Conservation (phyloP, 2,888 invertebrate species). For the Lasioglossum figueresi region DNA sequence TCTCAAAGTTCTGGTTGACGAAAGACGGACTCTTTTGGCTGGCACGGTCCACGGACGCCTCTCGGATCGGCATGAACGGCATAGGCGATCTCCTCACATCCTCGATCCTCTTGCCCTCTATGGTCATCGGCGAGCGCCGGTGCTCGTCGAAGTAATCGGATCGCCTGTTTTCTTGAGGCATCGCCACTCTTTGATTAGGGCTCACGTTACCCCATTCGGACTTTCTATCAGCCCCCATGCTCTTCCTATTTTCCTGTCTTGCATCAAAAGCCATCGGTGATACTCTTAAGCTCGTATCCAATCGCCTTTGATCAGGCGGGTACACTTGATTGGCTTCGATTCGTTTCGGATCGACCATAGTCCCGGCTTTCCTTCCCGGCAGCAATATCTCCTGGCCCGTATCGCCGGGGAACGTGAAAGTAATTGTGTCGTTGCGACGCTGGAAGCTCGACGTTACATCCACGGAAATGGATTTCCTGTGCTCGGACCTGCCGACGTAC, state of each 20-base stretch:
- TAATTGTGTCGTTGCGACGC: slow-evolving; percentile 80
- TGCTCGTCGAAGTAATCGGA: slow-evolving; percentile 83
- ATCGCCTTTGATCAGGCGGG: slow-evolving; percentile 76
- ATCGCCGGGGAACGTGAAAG: slow-evolving; percentile 80
- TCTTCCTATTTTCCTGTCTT: slow-evolving; percentile 78
- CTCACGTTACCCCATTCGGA: slow-evolving; percentile 79
- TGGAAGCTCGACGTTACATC: slow-evolving; percentile 79
- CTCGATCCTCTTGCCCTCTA: slow-evolving; percentile 80
- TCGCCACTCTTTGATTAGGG: slow-evolving; percentile 78
- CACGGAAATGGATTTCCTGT: slow-evolving; percentile 79
- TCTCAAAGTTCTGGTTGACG: slow-evolving; percentile 80
- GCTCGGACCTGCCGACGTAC: slow-evolving; percentile 79
- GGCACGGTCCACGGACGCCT: slow-evolving; percentile 77
- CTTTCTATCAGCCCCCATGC: slow-evolving; percentile 76
- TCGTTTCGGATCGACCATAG: slow-evolving; percentile 74
- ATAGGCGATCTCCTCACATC: slow-evolving; percentile 81
- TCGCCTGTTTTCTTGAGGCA: slow-evolving; percentile 79
- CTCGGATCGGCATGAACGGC: slow-evolving; percentile 81
- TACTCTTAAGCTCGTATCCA: slow-evolving; percentile 76
- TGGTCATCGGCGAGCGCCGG: slow-evolving; percentile 80
- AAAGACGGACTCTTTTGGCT: slow-evolving; percentile 80
- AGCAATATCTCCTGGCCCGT: slow-evolving; percentile 70
- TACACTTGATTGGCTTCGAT: slow-evolving; percentile 75
- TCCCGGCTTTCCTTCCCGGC: slow-evolving; percentile 70
- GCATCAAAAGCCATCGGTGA: slow-evolving; percentile 79